phyloP scores from a whole-genome alignment of 1,140 invertebrate genomes.

The Parapsyche elsis region DNA sequence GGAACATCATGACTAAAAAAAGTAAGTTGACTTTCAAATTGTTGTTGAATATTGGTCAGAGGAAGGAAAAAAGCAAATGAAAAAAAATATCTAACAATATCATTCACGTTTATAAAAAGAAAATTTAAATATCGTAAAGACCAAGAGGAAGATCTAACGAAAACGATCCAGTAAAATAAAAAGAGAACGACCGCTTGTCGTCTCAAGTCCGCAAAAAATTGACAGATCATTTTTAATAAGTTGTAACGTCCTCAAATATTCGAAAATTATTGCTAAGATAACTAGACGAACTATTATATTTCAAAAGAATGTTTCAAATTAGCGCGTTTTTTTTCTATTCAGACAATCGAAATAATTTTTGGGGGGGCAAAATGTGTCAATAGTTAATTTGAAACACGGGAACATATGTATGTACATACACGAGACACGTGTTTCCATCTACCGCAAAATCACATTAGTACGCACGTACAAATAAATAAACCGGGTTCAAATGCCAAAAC shows the following conservation, averaged over 20 bases:
- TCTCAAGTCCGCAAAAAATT: constrained; percentile 22
- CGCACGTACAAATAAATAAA: too few species aligned
- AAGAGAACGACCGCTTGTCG: not conserved
- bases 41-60: too few species aligned
- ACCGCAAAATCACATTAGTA: too few species aligned
- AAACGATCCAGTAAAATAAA: constrained; percentile 13
- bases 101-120: constrained; percentile 6
- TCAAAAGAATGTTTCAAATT: constrained; percentile 12
- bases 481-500: not conserved
- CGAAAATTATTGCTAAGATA: not conserved
- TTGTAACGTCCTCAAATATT: not conserved
- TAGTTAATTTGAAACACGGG: not conserved
- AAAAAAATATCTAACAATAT: not conserved
- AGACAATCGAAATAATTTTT: not conserved
- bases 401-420: too few species aligned
- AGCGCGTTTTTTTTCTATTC: too few species aligned
- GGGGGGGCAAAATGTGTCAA: constrained; percentile 1
- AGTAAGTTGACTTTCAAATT: too few species aligned
- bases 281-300: not conserved
- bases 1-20: too few species aligned
- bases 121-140: constrained; percentile 8
- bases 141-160: not conserved
- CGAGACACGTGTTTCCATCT: too few species aligned
- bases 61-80: not conserved
- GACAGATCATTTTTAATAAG: constrained; percentile 35